phyloP scores from a whole-genome alignment of 2,113 vertebrate species.

The Poeciliopsis turrubarensis region DNA sequence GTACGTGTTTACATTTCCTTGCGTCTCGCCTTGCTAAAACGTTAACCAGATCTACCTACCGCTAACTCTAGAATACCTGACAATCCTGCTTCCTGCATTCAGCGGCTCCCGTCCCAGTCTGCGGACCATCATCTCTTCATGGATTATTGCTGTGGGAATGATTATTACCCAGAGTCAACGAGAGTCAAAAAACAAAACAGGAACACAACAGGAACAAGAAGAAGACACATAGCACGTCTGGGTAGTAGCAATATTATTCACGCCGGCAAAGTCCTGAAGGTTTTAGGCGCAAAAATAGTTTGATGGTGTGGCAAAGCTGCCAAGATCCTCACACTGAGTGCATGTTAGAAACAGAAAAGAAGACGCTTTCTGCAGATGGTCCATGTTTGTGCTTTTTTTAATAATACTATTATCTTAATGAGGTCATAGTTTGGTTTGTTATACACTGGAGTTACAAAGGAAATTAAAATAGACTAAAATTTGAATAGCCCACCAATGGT shows the following conservation, averaged over 20 bases:
- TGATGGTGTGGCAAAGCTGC: constrained; percentile 73
- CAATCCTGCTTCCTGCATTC: constrained; percentile 60
- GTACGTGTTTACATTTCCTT: constrained; percentile 76
- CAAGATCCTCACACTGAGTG: constrained; percentile 70
- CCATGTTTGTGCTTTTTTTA: constrained; percentile 98
- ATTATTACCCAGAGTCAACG: constrained; percentile 79
- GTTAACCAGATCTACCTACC: constrained; percentile 66
- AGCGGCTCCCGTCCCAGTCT: constrained; percentile 68
- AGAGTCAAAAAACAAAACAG: constrained; percentile 72
- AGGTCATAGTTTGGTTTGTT: constrained; percentile 99
- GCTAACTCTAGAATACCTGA: constrained; percentile 72
- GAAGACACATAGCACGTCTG: constrained; percentile 75
- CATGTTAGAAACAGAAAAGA: constrained; percentile 76
- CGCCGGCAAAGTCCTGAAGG: constrained; percentile 64
- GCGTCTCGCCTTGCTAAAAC: constrained; percentile 57
- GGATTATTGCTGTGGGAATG: constrained; percentile 80
- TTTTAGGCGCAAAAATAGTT: constrained; percentile 58
- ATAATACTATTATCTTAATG: constrained; percentile 99
- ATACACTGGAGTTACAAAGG: constrained; percentile 97
- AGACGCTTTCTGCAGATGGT: constrained; percentile 84
- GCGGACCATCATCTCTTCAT: constrained; percentile 51
- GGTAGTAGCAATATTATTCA: constrained; percentile 71
- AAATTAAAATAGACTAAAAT: constrained; percentile 87
- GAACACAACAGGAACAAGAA: constrained; percentile 74
- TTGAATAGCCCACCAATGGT: constrained; percentile 88